Base-by-base conservation (phyloP, 2,888 invertebrate species). In the Dasysyrphus albostriatus region DNA sequence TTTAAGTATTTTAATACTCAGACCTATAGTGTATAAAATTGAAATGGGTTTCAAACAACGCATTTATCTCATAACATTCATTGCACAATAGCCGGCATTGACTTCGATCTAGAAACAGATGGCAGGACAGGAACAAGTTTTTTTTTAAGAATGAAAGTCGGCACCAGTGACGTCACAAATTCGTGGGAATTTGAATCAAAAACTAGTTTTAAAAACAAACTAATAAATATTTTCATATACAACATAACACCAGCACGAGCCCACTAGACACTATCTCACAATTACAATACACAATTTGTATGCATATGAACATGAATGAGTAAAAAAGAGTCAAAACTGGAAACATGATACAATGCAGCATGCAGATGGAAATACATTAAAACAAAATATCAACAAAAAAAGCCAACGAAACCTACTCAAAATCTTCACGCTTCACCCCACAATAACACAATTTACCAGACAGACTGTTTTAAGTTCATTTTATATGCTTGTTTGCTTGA, bases 321-420 rank as follows among this genome's bases (percentile, higher is more conserved):
- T 8, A 29, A 29, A 54, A 29, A 32, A 54, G 12, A 24, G 10
- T 49, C 49, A 2, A 44, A 24, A 51, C 14, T 54, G 24, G 14
- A 19, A 16, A 3, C 8, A 34, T 34, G n/a, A 56, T 56, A n/a
- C n/a, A n/a, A n/a, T n/a, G n/a, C n/a, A n/a, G n/a, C n/a, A 32
- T 58, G 34, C 58, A 10, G 3, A 16, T 58, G 6, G 10, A 37
- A 58, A 16, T 5, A 59, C 7, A 59, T 16, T n/a, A n/a, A 51
- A 37, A 24, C 24, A 24, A 24, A 24, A 24, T 24, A 24, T 24
- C 42, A 58, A n/a, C 73, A 72, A 75, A 7, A 3, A 69, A 69
- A 56, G 67, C 61, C n/a, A 58, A 63, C 39, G 63, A 54, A 74
- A 61, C 10, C 5, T 19, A 19, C 67, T 67, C 67, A 49, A 49